Base-by-base conservation (phyloP, 2,797 vertebrate genomes). In the Epinephelus awoara region DNA sequence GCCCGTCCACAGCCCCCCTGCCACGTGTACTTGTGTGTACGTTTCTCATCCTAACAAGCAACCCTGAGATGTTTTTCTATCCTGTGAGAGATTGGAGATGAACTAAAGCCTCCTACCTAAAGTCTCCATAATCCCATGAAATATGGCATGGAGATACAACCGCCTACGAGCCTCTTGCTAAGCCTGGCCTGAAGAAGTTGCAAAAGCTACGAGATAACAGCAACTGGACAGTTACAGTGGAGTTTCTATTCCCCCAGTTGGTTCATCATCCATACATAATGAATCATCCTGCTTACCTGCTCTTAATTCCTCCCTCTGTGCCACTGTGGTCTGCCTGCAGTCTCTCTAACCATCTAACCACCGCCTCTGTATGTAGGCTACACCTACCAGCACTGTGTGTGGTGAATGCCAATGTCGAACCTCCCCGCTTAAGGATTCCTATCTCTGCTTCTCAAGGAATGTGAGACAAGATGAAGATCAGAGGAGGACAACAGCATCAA, bases 11-110 rank as follows among this genome's bases (percentile, higher is more conserved):
- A 19, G 10, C 47, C 64, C 57, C 55, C 29, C 75, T n/a, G 52
- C 77, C 77, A 85, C 78, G 70, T 87, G 82, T 46, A 49, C 84
- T 51, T 38, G 47, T 76, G 84, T 84, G 63, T 68, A 74, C 71
- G 75, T 38, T 67, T 65, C 69, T 83, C 72, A 67, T 57, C 57
- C 40, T 12, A 21, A 74, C 64, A 42, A 61, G 57, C 66, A 63
- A 70, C 55, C 44, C 6, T 12, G 4, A 67, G 59, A 70, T 66
- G 64, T 13, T 70, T 55, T 61, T 77, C 71, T 51, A 29, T 72
- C 62, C 38, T 23, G 52, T 27, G 49, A 62, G 63, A 67, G 17
- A 76, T 67, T 46, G 34, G 46, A 81, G 67, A 73, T 67, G 42
- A 77, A 50, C 51, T 59, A 67, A 80, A 80, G 61, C 73, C 50